Evolutionary conservation across 2,797 vertebrate genomes (phyloP), one percentile per base, ranked within the genome.

Genomic region (Pygocentrus nattereri): DNA sequence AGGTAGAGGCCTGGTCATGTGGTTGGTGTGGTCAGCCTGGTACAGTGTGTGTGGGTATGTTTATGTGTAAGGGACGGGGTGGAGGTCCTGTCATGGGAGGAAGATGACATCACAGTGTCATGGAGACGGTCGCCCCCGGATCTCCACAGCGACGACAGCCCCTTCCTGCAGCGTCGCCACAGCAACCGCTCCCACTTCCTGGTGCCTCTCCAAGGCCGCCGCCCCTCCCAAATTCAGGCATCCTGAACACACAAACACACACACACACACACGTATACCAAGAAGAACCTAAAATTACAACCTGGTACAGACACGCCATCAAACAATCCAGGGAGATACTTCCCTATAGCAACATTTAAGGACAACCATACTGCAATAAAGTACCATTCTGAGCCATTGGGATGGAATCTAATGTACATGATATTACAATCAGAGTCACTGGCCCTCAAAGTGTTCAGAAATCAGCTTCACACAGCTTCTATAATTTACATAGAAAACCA

Each of bases 101-200:
- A 77, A 65, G 31, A 72, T 82, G 74, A 75, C 65, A 47, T 80
- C 64, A 84, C 77, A 50, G 70, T 79, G 82, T 77, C 82, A 84
- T 31, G 25, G 44, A 18, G 47, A 69, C 81, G 74, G 81, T 80
- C 78, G 64, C 34, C 61, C 61, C 56, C 21, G 47, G 73, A 76
- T 80, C 76, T 82, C 74, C 70, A 81, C 62, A 56, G 81, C 31
- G 50, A 86, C 41, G 38, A 47, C 54, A 62, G 61, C 62, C 74
- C 44, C 84, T 79, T 85, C 84, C 80, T 85, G 80, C 59, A 31
- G 64, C 67, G 70, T 82, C 47, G 10, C 74, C 68, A 5, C 74
- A 64, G 58, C 75, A 85, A 64, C 13, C 47, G 65, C 65, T 78
- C 74, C 16, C 52, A 61, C 62, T 83, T 78, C 70, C 58, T 31